Evolutionary conservation across 2,888 invertebrate species (phyloP).

Genomic region (Acronicta aceris): DNA sequence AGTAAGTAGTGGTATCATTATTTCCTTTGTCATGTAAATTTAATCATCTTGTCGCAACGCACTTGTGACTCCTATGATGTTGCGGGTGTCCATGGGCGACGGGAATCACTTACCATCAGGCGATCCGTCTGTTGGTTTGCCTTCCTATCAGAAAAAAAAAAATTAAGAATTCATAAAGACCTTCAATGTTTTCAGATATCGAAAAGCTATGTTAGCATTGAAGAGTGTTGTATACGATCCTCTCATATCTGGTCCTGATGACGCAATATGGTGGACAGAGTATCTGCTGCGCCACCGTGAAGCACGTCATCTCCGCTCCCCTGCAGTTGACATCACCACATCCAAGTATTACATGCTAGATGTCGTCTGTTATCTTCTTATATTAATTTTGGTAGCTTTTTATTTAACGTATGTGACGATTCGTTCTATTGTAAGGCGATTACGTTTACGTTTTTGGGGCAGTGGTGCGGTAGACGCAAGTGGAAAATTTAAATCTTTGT

Average conservation of each 20-base stretch:
- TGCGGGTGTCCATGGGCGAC: no score
- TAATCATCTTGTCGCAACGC: no score
- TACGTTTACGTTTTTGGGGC: constrained; percentile 62
- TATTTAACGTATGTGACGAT: constrained; percentile 60
- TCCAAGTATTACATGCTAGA: constrained; percentile 81
- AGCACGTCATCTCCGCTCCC: constrained; percentile 80
- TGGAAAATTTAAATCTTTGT: constrained; percentile 79
- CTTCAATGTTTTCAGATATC: constrained; percentile 71
- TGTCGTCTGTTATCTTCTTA: constrained; percentile 61
- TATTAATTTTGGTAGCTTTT: constrained; percentile 47
- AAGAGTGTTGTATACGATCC: constrained; percentile 70
- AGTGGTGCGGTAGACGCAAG: constrained; percentile 23
- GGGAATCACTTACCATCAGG: no score
- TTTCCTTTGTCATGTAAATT: background rate
- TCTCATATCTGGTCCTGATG: constrained; percentile 80
- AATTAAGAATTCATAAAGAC: no score
- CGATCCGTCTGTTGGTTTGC: no score
- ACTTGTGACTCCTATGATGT: no score
- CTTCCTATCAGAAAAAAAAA: no score
- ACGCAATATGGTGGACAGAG: constrained; percentile 88
- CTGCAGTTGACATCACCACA: constrained; percentile 75
- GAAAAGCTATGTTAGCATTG: constrained; percentile 69
- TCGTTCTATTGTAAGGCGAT: constrained; percentile 59
- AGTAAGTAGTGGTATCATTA: constrained; percentile 69
- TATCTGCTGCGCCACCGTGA: constrained; percentile 84